These are phyloP conservation scores for Uria lomvia DNA, from an alignment of 2,113 vertebrate genomes.

Conservation along the genomic window DNA sequence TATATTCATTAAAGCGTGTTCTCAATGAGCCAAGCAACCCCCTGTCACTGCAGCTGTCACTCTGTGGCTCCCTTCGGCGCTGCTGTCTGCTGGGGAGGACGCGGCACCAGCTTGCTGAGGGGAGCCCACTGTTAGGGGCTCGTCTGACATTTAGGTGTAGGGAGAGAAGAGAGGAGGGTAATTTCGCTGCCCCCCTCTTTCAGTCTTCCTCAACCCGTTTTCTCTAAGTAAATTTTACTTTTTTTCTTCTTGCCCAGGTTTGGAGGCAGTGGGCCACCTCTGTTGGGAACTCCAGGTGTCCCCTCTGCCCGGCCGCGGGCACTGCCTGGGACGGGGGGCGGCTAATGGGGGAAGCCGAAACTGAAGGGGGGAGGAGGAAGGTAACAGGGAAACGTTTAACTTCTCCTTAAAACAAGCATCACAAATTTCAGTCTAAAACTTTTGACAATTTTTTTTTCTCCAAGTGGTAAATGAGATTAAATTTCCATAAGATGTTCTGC, in stretches of 20 bases:
- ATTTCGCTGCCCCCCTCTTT: not conserved
- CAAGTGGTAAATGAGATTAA: not conserved
- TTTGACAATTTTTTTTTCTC: not conserved
- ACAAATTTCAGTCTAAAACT: not conserved
- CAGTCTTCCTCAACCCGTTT: not conserved
- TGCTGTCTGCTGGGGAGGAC: not conserved
- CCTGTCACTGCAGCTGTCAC: not conserved
- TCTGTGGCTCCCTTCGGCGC: not conserved
- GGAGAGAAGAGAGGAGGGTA: not conserved
- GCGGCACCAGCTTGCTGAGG: too few relatives aligned
- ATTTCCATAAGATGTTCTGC: not conserved
- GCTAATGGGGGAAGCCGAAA: not conserved
- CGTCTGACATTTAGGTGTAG: not conserved
- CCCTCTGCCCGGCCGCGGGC: not conserved
- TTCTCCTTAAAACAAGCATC: not conserved
- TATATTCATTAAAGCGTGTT: not conserved
- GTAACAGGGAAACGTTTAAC: not conserved
- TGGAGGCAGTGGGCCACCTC: not conserved
- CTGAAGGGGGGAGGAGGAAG: not conserved
- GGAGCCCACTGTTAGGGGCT: not conserved
- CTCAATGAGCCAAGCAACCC: not conserved
- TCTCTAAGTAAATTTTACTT: not conserved
- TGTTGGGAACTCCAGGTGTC: accelerated
- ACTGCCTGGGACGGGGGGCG: too few relatives aligned
- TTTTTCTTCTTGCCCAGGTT: not conserved